Base-by-base conservation (phyloP, 2,113 vertebrate genomes). In the Sinocyclocheilus maitianheensis region DNA sequence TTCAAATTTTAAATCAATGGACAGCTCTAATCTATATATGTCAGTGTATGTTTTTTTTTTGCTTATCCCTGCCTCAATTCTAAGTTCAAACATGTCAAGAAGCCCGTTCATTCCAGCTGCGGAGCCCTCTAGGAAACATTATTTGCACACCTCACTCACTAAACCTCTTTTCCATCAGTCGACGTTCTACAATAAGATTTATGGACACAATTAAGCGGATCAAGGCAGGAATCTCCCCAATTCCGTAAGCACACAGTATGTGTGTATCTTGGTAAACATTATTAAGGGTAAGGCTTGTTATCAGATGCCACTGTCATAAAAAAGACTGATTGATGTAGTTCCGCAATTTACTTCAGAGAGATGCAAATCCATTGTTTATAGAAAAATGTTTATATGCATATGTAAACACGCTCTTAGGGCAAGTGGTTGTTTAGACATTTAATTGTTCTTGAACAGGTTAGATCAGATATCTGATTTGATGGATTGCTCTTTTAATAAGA, bases 201-300 rank as follows among this genome's bases (percentile, higher is more conserved):
- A 90, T 88, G 74, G 60, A 53, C 79, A 80, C 83, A 85, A 85
- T 88, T 88, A 90, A 72, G 55, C n/a, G 14, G 13, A 62, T 62
- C 72, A 26, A 55, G 26, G 51, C 18, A 65, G 84, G 80, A 86
- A 88, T 88, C 81, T 86, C 78, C 79, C 79, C 37, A 67, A 48
- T 30, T 67, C 60, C 60, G 1, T 58, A 74, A 77, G 75, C 53
- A 77, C 48, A 24, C 30, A 60, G 80, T 40, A 34, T 67, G 86
- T 75, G 81, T 77, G 81, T 58, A 75, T 87, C 76, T 76, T 46
- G 60, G 67, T 84, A 78, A 81, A 81, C 60, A 81, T 65, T 48
- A 67, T 81, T 48, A 81, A 67, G 62, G 8, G 37, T 30, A 65
- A 30, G 40, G 40, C 62, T 48, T 81, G 14, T 65, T 81, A 81